These are phyloP conservation scores for Phylloscopus collybita DNA, from an alignment of 2,797 vertebrate genomes.

Conservation along the genomic window DNA sequence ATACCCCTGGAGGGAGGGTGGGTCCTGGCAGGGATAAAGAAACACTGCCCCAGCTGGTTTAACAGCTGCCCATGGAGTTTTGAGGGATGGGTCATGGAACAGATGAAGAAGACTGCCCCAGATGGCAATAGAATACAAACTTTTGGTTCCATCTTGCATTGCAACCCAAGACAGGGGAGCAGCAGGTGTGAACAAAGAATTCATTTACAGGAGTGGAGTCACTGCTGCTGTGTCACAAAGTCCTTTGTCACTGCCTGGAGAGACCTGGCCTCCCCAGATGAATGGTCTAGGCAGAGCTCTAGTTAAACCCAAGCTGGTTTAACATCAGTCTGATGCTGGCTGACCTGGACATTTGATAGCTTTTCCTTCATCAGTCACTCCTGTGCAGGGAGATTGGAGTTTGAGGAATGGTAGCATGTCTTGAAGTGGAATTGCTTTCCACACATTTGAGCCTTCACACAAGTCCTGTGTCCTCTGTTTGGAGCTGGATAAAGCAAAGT, in stretches of 20 bases:
- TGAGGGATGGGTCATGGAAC: neutral
- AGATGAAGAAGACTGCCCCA: neutral
- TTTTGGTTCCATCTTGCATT: neutral
- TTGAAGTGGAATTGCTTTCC: neutral
- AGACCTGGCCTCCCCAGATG: neutral
- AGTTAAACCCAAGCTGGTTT: neutral
- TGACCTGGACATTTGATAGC: neutral
- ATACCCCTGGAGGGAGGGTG: neutral
- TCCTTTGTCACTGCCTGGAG: neutral
- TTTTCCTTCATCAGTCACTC: neutral
- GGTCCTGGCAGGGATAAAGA: neutral
- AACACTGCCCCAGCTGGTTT: too few species aligned
- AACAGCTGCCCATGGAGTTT: neutral
- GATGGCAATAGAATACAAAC: neutral
- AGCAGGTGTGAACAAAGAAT: neutral
- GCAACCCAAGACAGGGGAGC: neutral
- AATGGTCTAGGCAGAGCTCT: neutral
- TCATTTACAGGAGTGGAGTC: neutral
- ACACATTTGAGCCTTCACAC: neutral
- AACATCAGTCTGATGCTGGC: accelerated
- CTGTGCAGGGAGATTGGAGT: neutral
- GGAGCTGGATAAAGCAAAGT: neutral
- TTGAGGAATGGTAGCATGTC: neutral
- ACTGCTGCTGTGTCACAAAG: neutral
- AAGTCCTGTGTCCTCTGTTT: neutral